A percentile compares a stretch with the other conserved stretches of the same genome.
Conservation (phyloP, 2,888 invertebrate genomes). For the Ligdia adustata region DNA sequence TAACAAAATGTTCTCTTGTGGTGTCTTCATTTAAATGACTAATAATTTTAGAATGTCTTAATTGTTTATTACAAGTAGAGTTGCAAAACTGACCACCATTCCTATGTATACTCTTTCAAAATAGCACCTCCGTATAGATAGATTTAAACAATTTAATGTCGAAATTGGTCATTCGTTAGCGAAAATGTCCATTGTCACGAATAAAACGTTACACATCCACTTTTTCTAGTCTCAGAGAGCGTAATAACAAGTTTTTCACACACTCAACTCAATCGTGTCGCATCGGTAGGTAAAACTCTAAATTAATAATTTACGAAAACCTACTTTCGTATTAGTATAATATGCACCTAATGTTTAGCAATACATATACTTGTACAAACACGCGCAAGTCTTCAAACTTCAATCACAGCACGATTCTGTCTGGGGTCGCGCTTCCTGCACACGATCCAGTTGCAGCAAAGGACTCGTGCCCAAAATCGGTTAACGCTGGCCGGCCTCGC, state of each 20-base stretch:
- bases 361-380: slow-evolving; percentile 18
- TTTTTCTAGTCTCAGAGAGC: slow-evolving; percentile 14
- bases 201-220: slow-evolving; percentile 6
- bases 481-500: slow-evolving; percentile 19
- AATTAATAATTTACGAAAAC: slow-evolving; percentile 15
- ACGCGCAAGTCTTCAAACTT: slow-evolving; percentile 28
- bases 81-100: slow-evolving; percentile 55
- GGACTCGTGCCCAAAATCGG: slow-evolving; percentile 26
- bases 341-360: slow-evolving; percentile 16
- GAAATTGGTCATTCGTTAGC: slow-evolving; percentile 53
- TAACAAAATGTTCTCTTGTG: not conserved
- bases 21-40: not conserved
- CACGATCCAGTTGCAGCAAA: slow-evolving; percentile 33
- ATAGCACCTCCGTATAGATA: slow-evolving; percentile 78
- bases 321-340: slow-evolving; percentile 13
- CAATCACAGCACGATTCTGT: slow-evolving; percentile 21
- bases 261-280: slow-evolving; percentile 16
- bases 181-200: slow-evolving; percentile 2
- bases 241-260: slow-evolving; percentile 5
- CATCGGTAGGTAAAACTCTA: slow-evolving; percentile 10
- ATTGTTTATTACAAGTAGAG: slow-evolving; percentile 61
- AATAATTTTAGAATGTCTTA: too few species aligned
- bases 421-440: slow-evolving; percentile 23
- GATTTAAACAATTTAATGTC: slow-evolving; percentile 45
- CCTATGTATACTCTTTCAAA: slow-evolving; percentile 70